A percentile compares a stretch with the other conserved stretches of the same genome.
Conservation (phyloP, 2,113 vertebrate genomes). For the Nothocercus nigrocapillus region DNA sequence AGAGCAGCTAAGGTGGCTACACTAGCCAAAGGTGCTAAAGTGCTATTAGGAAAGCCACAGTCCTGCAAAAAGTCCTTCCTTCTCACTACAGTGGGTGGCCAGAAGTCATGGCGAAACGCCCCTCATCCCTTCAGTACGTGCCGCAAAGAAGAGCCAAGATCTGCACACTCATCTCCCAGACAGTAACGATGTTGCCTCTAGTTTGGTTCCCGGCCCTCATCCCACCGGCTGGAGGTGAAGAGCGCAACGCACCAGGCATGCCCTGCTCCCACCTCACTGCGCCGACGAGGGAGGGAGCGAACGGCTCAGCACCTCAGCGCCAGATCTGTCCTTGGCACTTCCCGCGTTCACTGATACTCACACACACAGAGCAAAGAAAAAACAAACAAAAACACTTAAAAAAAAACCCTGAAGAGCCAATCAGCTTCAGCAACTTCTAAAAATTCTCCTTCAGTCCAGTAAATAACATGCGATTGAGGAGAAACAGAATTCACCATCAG, state of each 20-base stretch:
- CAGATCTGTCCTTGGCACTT: background rate
- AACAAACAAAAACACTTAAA: background rate
- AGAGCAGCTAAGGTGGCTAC: background rate
- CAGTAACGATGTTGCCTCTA: background rate
- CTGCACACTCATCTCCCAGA: background rate
- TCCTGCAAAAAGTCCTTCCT: slow-evolving; percentile 13
- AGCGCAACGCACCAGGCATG: background rate
- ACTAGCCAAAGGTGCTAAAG: background rate
- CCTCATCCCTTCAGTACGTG: background rate
- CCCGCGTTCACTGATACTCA: background rate
- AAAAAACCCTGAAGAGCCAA: rapidly evolving
- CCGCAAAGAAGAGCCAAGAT: background rate
- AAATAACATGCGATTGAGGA: background rate
- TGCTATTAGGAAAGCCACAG: background rate
- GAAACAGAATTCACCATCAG: background rate
- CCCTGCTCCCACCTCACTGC: background rate
- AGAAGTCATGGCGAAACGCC: background rate
- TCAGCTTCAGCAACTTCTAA: background rate
- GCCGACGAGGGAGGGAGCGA: background rate
- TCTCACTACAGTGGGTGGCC: background rate
- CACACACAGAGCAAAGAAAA: background rate
- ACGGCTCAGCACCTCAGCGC: background rate
- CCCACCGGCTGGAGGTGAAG: background rate
- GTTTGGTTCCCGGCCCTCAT: background rate
- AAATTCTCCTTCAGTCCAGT: background rate